A percentile compares a stretch with the other conserved stretches of the same genome.
phyloP scores from a whole-genome alignment of 2,888 invertebrate species.

The Rhodophaea formosa region DNA sequence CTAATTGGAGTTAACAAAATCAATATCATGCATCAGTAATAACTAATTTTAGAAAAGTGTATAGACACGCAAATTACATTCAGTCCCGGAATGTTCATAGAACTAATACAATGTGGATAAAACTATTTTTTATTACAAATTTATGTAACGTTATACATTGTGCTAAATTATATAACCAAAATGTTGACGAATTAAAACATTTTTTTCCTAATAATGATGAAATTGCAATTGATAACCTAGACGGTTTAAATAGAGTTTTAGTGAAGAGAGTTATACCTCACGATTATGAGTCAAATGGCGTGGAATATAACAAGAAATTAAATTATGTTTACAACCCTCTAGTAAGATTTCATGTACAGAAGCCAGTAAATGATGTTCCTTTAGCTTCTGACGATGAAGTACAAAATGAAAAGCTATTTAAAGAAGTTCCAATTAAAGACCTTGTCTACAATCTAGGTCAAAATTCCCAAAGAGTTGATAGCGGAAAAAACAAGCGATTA shows the following conservation, averaged over 20 bases:
- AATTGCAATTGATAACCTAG: neutral
- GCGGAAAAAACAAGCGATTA: neutral
- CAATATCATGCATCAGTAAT: neutral
- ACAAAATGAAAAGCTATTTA: neutral
- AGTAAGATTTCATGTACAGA: neutral
- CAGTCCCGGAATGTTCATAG: neutral
- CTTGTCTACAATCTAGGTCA: neutral
- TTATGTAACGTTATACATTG: neutral
- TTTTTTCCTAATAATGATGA: neutral
- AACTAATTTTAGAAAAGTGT: neutral
- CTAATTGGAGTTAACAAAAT: neutral
- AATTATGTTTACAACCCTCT: neutral
- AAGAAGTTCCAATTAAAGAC: neutral
- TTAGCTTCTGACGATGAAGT: neutral
- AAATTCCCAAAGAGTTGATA: no score
- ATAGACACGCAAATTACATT: neutral
- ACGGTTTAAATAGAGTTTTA: conserved; percentile 16
- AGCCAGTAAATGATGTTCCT: neutral
- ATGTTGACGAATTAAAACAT: neutral
- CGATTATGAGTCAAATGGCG: neutral
- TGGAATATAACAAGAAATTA: conserved; percentile 19
- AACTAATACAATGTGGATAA: neutral
- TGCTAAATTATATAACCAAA: neutral
- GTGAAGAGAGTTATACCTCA: conserved; percentile 25
- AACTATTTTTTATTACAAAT: neutral